Evolutionary conservation across 2,113 vertebrate species (phyloP).

Genomic region (Halcyon senegalensis): DNA sequence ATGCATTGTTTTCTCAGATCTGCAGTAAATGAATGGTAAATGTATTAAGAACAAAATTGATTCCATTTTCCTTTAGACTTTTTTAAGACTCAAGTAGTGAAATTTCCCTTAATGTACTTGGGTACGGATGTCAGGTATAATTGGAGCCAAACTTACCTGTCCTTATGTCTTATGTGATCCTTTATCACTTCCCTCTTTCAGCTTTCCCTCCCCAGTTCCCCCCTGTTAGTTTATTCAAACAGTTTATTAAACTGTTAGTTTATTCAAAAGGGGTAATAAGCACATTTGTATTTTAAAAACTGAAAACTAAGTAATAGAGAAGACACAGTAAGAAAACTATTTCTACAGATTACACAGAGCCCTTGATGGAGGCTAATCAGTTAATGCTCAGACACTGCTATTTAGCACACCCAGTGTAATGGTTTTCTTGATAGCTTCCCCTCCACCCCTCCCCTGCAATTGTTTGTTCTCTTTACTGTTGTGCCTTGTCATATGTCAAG

Average conservation of each 20-base stretch:
- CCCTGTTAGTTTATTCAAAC: not conserved
- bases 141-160: not conserved
- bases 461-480: slow-evolving; percentile 57
- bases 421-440: slow-evolving; percentile 34
- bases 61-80: not conserved
- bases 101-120: not conserved
- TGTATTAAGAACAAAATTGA: not conserved
- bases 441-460: not conserved
- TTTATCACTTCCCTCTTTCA: not conserved
- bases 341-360: slow-evolving; percentile 36
- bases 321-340: not conserved
- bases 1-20: not conserved
- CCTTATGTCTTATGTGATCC: not conserved
- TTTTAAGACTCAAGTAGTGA: not conserved
- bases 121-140: fast-evolving
- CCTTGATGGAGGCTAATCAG: slow-evolving; percentile 49
- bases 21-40: not conserved
- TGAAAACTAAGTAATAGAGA: slow-evolving; percentile 3
- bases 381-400: slow-evolving; percentile 25
- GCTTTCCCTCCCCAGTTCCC: not conserved
- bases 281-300: not conserved
- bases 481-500: slow-evolving; percentile 43
- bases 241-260: not conserved
- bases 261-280: not conserved
- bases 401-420: slow-evolving; percentile 1